Conservation (phyloP, 2,113 vertebrate species). For the Camelus dromedarius region DNA sequence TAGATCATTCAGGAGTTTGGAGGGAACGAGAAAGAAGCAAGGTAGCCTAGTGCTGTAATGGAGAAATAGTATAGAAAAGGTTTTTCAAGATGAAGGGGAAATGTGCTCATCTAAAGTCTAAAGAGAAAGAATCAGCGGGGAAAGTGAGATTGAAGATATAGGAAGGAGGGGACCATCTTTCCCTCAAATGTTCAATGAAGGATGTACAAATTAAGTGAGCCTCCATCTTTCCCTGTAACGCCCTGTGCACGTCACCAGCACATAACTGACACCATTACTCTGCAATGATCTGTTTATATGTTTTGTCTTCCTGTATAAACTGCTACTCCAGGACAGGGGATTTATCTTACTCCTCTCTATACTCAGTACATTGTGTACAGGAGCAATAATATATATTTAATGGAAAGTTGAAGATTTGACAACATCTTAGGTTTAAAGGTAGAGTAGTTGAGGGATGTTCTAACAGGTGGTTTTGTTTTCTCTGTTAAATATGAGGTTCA, state of each 20-base stretch:
- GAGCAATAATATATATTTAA: not conserved
- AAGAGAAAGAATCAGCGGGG: not conserved
- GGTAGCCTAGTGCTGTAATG: not conserved
- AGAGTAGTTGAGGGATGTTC: not conserved
- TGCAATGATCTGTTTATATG: not conserved
- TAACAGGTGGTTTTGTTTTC: not conserved
- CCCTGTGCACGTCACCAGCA: not conserved
- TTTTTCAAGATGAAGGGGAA: not conserved
- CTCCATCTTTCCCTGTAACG: not conserved
- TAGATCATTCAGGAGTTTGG: not conserved
- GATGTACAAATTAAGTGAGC: not conserved
- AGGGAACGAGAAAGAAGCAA: not conserved
- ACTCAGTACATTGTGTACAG: not conserved
- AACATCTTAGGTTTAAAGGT: constrained; percentile 2
- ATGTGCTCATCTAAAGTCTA: not conserved
- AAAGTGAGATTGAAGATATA: not conserved
- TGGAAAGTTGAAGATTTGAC: not conserved
- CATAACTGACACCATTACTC: not conserved
- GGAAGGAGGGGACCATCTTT: not conserved
- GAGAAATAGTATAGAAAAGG: not conserved
- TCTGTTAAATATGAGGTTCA: not conserved
- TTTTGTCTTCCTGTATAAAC: not conserved
- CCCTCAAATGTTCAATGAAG: not conserved
- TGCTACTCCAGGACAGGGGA: not conserved
- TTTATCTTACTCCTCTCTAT: not conserved